Evolutionary conservation across 1,140 invertebrate species (phyloP), one percentile per base, ranked within the genome.

Genomic region (Mamestra configurata): DNA sequence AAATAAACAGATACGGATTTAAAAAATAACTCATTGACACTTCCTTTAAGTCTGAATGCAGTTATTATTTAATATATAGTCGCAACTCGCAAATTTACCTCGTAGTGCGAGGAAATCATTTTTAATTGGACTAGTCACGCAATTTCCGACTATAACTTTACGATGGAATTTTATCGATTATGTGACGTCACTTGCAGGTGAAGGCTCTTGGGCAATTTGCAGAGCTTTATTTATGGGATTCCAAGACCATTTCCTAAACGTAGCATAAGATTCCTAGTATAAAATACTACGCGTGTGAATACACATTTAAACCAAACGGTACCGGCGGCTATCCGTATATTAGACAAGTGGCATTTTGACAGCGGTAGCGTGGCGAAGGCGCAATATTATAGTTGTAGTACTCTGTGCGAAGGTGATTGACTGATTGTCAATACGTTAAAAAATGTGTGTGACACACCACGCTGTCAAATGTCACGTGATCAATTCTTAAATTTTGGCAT

Each of bases 161-260:
- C 27, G 59, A n/a, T 53, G 3, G 24, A 7, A 55, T 10, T 4
- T 10, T 15, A 55, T 55, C 22, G 43, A 10, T 10, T 61, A 4
- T 35, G 18, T 68, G 64, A 68, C 40, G 64, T 68, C 27, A 68
- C 10, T 22, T 24, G 10, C 13, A 46, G 35, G 64, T 68, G 20
- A 43, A 68, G 40, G 59, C 27, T 35, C 0, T 13, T 15, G 15
- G n/a, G 43, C 15, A 49, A 49, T 49, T 49, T 15, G 43, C 15
- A 4, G 1, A n/a, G 3, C 43, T 49, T 49, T 49, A n/a, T 49
- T 13, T 7, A 43, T 13, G 2, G 15, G 43, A 49, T 49, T 49
- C 43, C n/a, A 15, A 4, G 13, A 49, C 0, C n/a, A n/a, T n/a
- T 2, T n/a, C 1, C 13, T 40, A 40, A 40, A 40, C 37, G 1